Evolutionary conservation across 2,797 vertebrate species (phyloP).

Genomic region (Hydrocynus forskahlii): DNA sequence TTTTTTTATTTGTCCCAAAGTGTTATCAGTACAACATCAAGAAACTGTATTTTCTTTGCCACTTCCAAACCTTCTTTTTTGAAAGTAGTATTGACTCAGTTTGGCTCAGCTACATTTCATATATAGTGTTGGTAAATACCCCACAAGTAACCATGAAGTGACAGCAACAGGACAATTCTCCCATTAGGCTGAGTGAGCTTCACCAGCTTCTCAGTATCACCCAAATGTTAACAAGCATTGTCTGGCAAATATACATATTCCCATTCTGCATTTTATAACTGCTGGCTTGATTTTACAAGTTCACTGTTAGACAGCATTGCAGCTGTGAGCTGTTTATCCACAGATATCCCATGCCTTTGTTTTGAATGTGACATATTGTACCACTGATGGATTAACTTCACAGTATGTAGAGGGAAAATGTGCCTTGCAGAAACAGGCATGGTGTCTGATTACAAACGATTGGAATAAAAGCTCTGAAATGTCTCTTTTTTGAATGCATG

Average conservation of each 20-base stretch:
- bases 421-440: neutral
- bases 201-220: neutral
- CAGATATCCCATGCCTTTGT: neutral
- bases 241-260: neutral
- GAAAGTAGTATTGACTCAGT: no score
- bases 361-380: neutral
- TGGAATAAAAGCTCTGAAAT: neutral
- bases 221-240: neutral
- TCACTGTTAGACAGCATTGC: neutral
- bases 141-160: no score
- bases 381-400: neutral
- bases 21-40: no score
- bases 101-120: no score
- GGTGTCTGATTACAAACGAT: conserved; percentile 3
- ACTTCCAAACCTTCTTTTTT: no score
- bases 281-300: neutral
- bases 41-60: no score
- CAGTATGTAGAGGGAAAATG: neutral
- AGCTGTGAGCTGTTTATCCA: neutral
- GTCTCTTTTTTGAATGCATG: neutral
- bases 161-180: no score
- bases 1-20: no score
- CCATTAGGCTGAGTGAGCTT: neutral
- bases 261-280: neutral
- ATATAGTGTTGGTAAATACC: no score